A percentile compares a stretch with the other conserved stretches of the same genome.
These are phyloP conservation scores for Pyrrhia umbra DNA, from an alignment of 2,888 invertebrate species.

Conservation along the genomic window DNA sequence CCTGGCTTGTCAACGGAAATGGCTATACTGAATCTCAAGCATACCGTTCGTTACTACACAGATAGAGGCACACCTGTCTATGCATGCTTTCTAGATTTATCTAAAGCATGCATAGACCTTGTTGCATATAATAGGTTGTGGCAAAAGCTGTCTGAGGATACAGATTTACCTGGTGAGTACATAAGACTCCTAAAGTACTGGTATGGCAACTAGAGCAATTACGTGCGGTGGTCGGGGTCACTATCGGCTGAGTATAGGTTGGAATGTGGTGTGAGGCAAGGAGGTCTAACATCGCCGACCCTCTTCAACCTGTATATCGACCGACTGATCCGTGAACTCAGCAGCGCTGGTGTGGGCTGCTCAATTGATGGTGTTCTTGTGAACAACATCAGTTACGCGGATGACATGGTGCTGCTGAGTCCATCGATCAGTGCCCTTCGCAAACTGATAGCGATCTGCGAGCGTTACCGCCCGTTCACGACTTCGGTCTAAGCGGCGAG, in stretches of 20 bases:
- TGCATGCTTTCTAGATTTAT: neutral
- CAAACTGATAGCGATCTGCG: constrained; percentile 1
- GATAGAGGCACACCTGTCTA: constrained; percentile 1
- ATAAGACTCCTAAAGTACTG: neutral
- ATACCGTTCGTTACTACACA: neutral
- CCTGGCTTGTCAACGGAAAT: constrained; percentile 1
- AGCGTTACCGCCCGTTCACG: too few relatives aligned
- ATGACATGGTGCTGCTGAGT: too few relatives aligned
- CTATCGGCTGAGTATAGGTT: neutral
- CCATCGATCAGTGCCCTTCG: neutral
- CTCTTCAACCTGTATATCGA: too few relatives aligned
- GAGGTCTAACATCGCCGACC: too few relatives aligned
- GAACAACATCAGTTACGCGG: neutral
- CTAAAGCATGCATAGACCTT: neutral
- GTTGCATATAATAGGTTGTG: neutral
- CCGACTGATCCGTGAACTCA: too few relatives aligned
- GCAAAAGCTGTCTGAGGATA: neutral
- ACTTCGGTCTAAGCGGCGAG: too few relatives aligned
- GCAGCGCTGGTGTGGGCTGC: too few relatives aligned
- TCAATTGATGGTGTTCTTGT: too few relatives aligned
- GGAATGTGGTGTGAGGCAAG: neutral
- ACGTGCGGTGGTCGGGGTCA: neutral
- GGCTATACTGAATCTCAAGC: neutral
- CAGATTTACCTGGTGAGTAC: neutral
- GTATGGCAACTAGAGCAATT: neutral